These are phyloP conservation scores for Cuculus canorus DNA, from an alignment of 2,797 vertebrate genomes.

Conservation along the genomic window DNA sequence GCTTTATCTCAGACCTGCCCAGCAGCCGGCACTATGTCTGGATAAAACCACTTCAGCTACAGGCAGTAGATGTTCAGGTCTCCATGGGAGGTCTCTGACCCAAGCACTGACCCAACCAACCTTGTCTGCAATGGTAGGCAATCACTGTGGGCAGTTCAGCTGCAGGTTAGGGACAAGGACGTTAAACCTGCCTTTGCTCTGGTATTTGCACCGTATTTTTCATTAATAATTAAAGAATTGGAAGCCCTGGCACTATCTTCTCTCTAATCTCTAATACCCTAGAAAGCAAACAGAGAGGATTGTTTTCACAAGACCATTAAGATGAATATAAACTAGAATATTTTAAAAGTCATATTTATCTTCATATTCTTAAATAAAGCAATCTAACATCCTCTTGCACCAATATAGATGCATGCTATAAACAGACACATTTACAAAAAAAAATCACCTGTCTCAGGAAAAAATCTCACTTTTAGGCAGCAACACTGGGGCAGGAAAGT, in stretches of 20 bases:
- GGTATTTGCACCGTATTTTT: slow-evolving; percentile 16
- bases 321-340: neutral
- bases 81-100: neutral
- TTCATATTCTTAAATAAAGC: neutral
- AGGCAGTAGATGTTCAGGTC: neutral
- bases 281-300: neutral
- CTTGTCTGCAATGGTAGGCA: neutral
- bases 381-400: neutral
- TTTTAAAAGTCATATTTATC: neutral
- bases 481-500: neutral
- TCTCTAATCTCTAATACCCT: slow-evolving; percentile 2
- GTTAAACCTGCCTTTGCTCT: neutral
- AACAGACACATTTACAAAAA: neutral
- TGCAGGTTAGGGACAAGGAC: neutral
- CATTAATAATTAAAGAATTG: slow-evolving; percentile 43
- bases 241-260: neutral
- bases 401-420: neutral
- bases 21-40: neutral
- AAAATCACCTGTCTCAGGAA: neutral
- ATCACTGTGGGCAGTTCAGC: neutral
- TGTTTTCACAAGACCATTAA: neutral
- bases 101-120: neutral
- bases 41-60: neutral
- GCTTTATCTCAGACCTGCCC: neutral
- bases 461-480: neutral